These are phyloP conservation scores for Thunnus thynnus DNA, from an alignment of 2,113 vertebrate species.

Conservation along the genomic window DNA sequence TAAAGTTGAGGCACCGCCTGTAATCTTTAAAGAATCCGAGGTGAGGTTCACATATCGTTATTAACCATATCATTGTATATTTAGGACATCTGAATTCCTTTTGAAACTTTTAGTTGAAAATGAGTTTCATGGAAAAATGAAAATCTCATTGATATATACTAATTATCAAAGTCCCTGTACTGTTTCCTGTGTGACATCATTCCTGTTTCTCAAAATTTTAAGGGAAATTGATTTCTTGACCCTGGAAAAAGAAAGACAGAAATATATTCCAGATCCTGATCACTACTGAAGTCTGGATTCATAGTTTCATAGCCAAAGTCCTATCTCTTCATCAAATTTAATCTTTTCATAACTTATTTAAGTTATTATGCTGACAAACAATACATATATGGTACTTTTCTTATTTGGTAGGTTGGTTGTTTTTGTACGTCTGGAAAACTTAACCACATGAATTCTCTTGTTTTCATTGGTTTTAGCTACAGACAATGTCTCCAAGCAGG, in stretches of 20 bases:
- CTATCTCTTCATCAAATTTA: not conserved
- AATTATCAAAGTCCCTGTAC: too few relatives aligned
- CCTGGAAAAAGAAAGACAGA: too few relatives aligned
- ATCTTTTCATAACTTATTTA: not conserved
- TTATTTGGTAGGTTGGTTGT: not conserved
- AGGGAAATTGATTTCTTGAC: not conserved
- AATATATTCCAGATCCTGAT: too few relatives aligned
- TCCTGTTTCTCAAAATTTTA: not conserved
- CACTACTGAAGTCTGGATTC: too few relatives aligned
- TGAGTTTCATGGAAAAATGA: not conserved
- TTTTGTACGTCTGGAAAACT: not conserved
- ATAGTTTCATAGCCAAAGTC: not conserved
- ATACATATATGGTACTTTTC: too few relatives aligned
- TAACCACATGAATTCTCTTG: not conserved
- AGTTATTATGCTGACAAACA: not conserved
- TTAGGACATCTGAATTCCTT: not conserved
- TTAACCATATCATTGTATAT: not conserved
- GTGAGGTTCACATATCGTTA: slow-evolving; percentile 70
- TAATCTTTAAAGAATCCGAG: slow-evolving; percentile 88
- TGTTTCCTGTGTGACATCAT: not conserved
- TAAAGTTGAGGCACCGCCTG: slow-evolving; percentile 82
- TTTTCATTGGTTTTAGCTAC: slow-evolving; percentile 24
- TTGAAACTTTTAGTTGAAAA: not conserved
- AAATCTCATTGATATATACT: too few relatives aligned
- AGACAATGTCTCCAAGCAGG: slow-evolving; percentile 44